Evolutionary conservation across 2,888 invertebrate species (phyloP).

Genomic region (Xylota sylvarum): DNA sequence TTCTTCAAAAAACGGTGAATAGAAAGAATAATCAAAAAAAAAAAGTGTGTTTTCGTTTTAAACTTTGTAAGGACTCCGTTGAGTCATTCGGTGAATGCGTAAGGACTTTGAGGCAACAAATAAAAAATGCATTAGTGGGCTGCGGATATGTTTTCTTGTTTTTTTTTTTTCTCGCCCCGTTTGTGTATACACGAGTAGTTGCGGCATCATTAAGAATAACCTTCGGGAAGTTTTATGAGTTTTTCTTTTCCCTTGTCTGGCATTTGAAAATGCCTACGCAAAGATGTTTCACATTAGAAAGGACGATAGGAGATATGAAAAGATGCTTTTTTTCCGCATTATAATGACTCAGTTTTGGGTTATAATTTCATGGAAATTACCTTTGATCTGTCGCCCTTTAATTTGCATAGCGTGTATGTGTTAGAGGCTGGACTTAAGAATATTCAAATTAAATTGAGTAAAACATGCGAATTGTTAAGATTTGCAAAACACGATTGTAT

Average conservation of each 20-base stretch:
- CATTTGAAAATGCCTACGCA: conserved; percentile 30
- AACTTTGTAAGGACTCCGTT: conserved; percentile 42
- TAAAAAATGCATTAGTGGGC: conserved; percentile 55
- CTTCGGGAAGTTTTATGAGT: conserved; percentile 36
- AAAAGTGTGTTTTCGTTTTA: conserved; percentile 39
- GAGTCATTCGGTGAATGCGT: conserved; percentile 63
- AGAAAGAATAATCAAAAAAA: no score
- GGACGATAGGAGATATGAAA: conserved; percentile 1
- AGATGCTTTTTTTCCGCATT: conserved; percentile 12
- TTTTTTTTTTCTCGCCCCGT: neutral
- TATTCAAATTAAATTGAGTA: neutral
- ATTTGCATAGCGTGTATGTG: conserved; percentile 1
- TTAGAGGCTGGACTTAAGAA: neutral
- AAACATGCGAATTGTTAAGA: neutral
- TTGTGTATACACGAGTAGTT: conserved; percentile 22
- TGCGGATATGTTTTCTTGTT: conserved; percentile 19
- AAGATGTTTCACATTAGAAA: conserved; percentile 37
- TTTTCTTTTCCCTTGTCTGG: conserved; percentile 7
- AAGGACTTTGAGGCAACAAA: conserved; percentile 35
- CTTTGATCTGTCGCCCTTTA: neutral
- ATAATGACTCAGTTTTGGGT: conserved; percentile 16
- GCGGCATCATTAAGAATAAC: conserved; percentile 37
- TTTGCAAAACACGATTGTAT: neutral
- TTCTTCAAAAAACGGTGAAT: conserved; percentile 40
- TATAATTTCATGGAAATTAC: conserved; percentile 7